phyloP scores from a whole-genome alignment of 2,113 vertebrate species.

The Channa maculata region DNA sequence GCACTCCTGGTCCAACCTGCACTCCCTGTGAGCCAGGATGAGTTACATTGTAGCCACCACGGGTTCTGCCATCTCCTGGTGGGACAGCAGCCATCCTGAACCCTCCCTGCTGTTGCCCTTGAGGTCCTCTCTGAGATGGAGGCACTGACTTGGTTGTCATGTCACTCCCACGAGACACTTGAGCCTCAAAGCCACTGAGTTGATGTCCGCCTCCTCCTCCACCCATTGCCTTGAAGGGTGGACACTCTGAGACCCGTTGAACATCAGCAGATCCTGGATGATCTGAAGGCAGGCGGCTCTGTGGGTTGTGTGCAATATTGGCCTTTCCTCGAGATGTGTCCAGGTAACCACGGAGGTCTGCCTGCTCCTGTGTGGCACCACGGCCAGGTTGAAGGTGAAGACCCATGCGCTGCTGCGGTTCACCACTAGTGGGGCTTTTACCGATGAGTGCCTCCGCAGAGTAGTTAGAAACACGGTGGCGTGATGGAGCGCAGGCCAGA shows the following conservation, averaged over 20 bases:
- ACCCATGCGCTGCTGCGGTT: conserved; percentile 88
- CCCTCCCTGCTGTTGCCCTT: conserved; percentile 85
- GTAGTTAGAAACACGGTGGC: conserved; percentile 96
- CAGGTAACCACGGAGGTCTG: conserved; percentile 93
- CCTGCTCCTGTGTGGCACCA: conserved; percentile 86
- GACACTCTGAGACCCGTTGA: conserved; percentile 91
- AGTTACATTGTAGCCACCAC: conserved; percentile 85
- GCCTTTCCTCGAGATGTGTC: conserved; percentile 92
- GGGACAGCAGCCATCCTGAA: conserved; percentile 89
- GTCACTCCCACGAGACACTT: conserved; percentile 91
- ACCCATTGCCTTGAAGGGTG: conserved; percentile 89
- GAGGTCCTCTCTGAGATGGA: conserved; percentile 87
- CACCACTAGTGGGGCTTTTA: conserved; percentile 90
- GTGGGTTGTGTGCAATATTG: conserved; percentile 88
- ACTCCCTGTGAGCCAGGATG: conserved; percentile 88
- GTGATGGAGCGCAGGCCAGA: conserved; percentile 89
- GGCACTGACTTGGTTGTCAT: conserved; percentile 85
- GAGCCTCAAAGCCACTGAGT: conserved; percentile 88
- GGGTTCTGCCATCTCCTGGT: conserved; percentile 88
- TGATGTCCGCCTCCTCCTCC: conserved; percentile 80
- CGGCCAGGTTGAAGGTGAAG: conserved; percentile 89
- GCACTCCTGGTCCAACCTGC: conserved; percentile 84
- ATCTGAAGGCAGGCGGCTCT: conserved; percentile 87
- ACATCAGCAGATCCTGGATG: conserved; percentile 86
- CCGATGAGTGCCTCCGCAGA: conserved; percentile 97